These are phyloP conservation scores for Podabrus alpinus DNA, from an alignment of 2,888 invertebrate species.

Conservation along the genomic window DNA sequence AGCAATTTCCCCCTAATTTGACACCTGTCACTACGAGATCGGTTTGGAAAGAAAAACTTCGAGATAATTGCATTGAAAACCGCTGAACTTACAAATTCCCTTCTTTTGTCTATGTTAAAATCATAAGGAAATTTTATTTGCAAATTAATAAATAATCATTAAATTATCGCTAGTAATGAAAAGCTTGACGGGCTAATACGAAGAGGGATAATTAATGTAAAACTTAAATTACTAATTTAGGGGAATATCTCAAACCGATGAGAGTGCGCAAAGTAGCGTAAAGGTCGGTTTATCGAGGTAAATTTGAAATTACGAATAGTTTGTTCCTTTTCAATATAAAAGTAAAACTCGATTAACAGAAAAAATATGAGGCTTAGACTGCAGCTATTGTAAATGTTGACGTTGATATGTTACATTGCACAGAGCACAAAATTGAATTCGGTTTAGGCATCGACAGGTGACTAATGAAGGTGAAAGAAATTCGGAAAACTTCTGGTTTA, in stretches of 20 bases:
- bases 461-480: neutral
- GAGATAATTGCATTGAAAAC: neutral
- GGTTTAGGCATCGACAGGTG: neutral
- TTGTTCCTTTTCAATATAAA: neutral
- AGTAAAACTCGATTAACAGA: neutral
- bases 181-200: neutral
- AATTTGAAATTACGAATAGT: neutral
- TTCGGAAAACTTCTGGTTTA: neutral
- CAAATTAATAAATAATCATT: neutral
- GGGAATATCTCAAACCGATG: neutral
- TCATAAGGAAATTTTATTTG: neutral
- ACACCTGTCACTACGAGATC: slow-evolving; percentile 18
- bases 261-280: neutral
- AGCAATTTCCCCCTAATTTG: slow-evolving; percentile 15
- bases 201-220: neutral
- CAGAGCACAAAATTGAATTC: neutral
- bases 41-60: neutral
- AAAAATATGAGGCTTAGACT: neutral
- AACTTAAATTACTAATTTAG: neutral
- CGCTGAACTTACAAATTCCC: neutral
- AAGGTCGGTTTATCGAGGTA: neutral
- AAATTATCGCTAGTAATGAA: neutral
- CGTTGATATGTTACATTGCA: neutral
- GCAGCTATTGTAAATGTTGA: neutral
- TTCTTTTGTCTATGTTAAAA: neutral